These are phyloP conservation scores for Cervus canadensis DNA, from an alignment of 2,113 vertebrate species.

Conservation along the genomic window DNA sequence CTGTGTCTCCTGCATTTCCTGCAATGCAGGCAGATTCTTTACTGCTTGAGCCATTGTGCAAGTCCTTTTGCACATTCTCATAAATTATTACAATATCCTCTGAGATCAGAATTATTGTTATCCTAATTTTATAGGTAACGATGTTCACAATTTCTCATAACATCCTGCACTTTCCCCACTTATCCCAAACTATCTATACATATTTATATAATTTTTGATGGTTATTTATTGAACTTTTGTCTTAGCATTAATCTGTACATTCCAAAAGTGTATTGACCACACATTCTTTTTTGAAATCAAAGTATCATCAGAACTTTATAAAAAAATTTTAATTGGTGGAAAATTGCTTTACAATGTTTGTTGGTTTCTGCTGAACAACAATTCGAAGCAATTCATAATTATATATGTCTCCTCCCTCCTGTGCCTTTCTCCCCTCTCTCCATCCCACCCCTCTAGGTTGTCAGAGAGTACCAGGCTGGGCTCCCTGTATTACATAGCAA, in stretches of 20 bases:
- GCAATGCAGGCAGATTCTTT: background rate
- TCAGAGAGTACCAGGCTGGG: background rate
- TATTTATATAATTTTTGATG: background rate
- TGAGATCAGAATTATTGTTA: background rate
- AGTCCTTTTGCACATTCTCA: background rate
- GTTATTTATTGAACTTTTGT: background rate
- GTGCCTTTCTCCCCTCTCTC: background rate
- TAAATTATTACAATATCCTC: background rate
- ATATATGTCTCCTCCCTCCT: background rate
- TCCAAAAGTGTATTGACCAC: background rate
- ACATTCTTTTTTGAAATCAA: background rate
- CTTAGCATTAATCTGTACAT: background rate
- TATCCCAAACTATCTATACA: background rate
- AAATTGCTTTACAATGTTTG: background rate
- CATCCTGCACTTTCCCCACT: background rate
- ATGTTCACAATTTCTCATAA: background rate
- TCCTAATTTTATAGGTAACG: background rate
- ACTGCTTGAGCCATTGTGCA: background rate
- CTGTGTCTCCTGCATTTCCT: background rate
- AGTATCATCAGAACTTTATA: background rate
- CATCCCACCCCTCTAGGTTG: background rate
- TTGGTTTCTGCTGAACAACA: background rate
- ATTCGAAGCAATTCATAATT: background rate
- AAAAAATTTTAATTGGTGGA: fast-evolving
- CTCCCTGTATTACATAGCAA: background rate